Evolutionary conservation across 1,140 invertebrate species (phyloP).

Genomic region (Panagrolaimus sp.): DNA sequence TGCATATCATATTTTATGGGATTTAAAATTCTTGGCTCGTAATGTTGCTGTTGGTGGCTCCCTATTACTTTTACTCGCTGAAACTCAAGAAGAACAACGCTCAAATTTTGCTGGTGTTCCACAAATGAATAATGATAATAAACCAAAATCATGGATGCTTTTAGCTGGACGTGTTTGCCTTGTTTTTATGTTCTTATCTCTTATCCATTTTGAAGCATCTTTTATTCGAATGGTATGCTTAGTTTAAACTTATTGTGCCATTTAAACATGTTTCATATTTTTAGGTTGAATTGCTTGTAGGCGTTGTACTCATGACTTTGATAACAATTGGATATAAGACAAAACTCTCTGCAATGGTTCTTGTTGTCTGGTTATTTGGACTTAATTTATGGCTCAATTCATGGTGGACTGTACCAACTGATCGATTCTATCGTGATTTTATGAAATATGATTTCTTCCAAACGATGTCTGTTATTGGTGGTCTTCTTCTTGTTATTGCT

Average conservation of each 20-base stretch:
- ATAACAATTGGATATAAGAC: constrained; percentile 97
- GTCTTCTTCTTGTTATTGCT: constrained; percentile 95
- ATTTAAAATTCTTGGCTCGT: constrained; percentile 80
- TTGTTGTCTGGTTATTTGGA: constrained; percentile 79
- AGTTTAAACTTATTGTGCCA: neutral
- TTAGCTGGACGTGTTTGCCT: constrained; percentile 86
- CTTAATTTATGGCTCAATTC: constrained; percentile 96
- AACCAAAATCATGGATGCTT: constrained; percentile 93
- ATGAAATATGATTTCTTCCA: constrained; percentile 98
- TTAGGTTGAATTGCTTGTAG: constrained; percentile 81
- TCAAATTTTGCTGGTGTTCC: constrained; percentile 97
- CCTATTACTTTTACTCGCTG: constrained; percentile 83
- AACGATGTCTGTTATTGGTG: constrained; percentile 81
- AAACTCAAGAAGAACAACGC: constrained; percentile 67
- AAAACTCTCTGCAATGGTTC: constrained; percentile 86
- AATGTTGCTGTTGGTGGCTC: constrained; percentile 93
- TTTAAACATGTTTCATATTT: constrained; percentile 32
- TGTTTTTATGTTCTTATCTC: constrained; percentile 96
- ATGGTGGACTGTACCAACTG: constrained; percentile 89
- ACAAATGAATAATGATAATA: constrained; percentile 80
- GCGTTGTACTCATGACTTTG: constrained; percentile 85
- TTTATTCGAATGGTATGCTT: constrained; percentile 68
- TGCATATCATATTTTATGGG: constrained; percentile 79
- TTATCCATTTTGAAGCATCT: constrained; percentile 84
- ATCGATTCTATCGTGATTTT: constrained; percentile 93